Conservation (phyloP, 2,797 vertebrate species). For the Pipistrellus pipistrellus region DNA sequence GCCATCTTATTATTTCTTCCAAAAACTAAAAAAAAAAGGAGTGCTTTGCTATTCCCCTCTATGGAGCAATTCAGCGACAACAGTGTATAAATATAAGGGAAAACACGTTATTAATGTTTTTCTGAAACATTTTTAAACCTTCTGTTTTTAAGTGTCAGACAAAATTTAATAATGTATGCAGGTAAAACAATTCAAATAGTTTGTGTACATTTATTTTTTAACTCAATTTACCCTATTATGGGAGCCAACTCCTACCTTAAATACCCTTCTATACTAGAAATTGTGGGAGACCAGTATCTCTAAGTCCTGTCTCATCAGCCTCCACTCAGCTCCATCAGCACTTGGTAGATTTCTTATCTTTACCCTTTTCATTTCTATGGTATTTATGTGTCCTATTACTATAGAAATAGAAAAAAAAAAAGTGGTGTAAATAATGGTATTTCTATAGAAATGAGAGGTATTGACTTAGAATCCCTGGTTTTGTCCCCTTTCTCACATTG, state of each 20-base stretch:
- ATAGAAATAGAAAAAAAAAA: background rate
- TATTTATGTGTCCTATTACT: conserved; percentile 40
- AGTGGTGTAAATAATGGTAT: background rate
- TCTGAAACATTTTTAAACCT: background rate
- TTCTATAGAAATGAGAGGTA: conserved; percentile 66
- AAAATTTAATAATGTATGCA: background rate
- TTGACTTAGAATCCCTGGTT: background rate
- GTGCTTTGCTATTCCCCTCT: background rate
- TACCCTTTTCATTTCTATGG: background rate
- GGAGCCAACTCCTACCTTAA: background rate
- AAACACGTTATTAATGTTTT: background rate
- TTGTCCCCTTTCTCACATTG: background rate
- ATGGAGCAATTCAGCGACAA: background rate
- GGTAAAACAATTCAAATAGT: background rate
- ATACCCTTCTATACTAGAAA: background rate
- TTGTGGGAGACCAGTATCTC: background rate
- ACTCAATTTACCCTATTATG: background rate
- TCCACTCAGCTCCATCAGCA: background rate
- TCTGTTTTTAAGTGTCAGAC: background rate
- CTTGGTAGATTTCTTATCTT: background rate
- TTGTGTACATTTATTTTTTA: conserved; percentile 17
- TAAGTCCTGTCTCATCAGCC: background rate
- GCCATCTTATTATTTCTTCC: background rate
- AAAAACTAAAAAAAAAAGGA: conserved; percentile 23
- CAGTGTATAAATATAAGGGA: background rate